Evolutionary conservation across 2,113 vertebrate genomes (phyloP), one percentile per base, ranked within the genome.

Genomic region (Xenopus tropicalis): DNA sequence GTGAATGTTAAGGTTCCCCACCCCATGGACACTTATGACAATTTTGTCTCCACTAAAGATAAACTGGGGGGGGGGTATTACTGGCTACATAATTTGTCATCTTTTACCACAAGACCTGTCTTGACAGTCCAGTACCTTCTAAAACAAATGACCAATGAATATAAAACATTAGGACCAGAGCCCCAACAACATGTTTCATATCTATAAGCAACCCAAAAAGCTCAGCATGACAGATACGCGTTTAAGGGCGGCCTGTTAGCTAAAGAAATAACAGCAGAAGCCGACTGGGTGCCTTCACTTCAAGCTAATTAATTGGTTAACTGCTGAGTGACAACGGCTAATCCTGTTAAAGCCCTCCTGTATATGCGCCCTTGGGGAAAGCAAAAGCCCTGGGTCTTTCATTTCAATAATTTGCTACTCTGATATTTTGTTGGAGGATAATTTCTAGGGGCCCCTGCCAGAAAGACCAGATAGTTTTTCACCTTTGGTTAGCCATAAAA

Each of bases 271-370:
- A 65, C 29, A 73, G 72, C 58, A 25, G 43, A 46, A 19, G 29
- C 54, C 25, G 20, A 24, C 59, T 63, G 66, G 25, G 29, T 69
- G 66, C 59, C 59, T 21, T 14, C 61, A 57, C 65, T 54, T 37
- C 1, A 7, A 19, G 73, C 73, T 76, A 76, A 76, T 76, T 63
- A 76, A 76, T 76, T 76, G 73, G 58, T 76, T 69, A 76, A 75
- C 72, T 69, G 72, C 72, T 75, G 66, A 75, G 65, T 75, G 72
- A 75, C 72, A 69, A 69, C 20, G 43, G 66, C 46, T 76, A 76
- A 76, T 76, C 73, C 73, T 76, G 73, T 76, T 63, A 44, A 56
- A 76, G 73, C 25, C 72, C 66, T 74, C 58, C 29, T 48, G 46
- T 57, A 54, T 54, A 14, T 9, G 6, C 48, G 29, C 73, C 66